Percentiles rank a stretch among this genome's conserved stretches.
These are phyloP conservation scores for Apostichopus leukothele DNA, from an alignment of 53 echinoderm and acorn worm species.

Conservation along the genomic window DNA sequence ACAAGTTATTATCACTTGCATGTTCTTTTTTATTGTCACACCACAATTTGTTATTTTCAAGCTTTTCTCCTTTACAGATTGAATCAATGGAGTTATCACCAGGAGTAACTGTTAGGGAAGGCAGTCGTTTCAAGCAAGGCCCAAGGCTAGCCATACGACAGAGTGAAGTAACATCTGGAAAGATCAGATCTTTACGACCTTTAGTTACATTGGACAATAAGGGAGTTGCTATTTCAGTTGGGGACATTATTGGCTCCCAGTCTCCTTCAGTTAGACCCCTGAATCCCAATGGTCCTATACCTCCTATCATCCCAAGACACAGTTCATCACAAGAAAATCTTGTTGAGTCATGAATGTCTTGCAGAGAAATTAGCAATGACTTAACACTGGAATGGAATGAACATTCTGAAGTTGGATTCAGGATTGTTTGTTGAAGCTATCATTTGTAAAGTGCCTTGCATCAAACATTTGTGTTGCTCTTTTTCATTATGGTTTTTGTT, in stretches of 20 bases:
- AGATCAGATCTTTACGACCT: conserved; percentile 72
- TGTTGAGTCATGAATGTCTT: neutral
- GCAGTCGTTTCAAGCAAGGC: conserved; percentile 84
- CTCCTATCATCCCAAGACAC: conserved; percentile 72
- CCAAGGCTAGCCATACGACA: conserved; percentile 72
- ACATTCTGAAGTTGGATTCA: too few species aligned
- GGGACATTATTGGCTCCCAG: conserved; percentile 74
- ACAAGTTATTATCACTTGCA: neutral
- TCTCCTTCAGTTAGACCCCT: conserved; percentile 75
- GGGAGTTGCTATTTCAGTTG: conserved; percentile 61
- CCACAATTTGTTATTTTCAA: too few species aligned
- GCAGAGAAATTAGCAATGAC: neutral
- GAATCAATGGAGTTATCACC: conserved; percentile 95
- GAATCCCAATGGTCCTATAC: conserved; percentile 77
- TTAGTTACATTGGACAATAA: conserved; percentile 51
- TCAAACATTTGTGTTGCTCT: too few species aligned
- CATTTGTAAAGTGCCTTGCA: too few species aligned
- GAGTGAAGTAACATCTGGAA: conserved; percentile 83
- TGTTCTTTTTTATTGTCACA: neutral
- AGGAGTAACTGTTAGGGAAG: conserved; percentile 91
- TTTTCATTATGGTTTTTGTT: too few species aligned
- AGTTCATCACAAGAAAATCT: conserved; percentile 52
- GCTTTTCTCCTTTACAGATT: conserved; percentile 61
- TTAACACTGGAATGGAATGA: neutral
- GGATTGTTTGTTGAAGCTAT: too few species aligned